Conservation (phyloP, 1,140 invertebrate species). For the Drosophila ercepeae region DNA sequence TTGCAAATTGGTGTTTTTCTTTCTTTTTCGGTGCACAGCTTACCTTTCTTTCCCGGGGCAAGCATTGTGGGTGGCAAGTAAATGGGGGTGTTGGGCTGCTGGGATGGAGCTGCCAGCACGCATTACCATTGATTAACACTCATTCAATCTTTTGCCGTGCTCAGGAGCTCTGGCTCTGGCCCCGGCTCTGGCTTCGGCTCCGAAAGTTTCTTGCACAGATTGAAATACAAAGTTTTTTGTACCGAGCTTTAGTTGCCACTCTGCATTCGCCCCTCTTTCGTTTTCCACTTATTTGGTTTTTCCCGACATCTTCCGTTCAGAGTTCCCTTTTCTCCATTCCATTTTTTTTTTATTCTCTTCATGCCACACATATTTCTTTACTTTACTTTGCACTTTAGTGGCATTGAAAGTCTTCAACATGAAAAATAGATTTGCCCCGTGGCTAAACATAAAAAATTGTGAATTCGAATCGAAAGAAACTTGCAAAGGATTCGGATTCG, state of each 20-base stretch:
- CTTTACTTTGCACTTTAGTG: constrained; percentile 50
- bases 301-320: background rate
- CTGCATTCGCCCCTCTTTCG: constrained; percentile 37
- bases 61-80: background rate
- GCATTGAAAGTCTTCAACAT: constrained; percentile 70
- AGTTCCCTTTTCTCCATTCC: background rate
- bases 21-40: constrained; percentile 38
- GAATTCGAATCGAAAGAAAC: constrained; percentile 28
- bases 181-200: constrained; percentile 4
- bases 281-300: constrained; percentile 69
- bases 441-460: constrained; percentile 22
- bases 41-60: constrained; percentile 28
- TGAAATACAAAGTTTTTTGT: constrained; percentile 80
- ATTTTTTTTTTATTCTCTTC: background rate
- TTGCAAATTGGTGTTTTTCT: constrained; percentile 74
- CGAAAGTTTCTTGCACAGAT: constrained; percentile 76
- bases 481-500: constrained; percentile 37
- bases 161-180: background rate
- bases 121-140: constrained; percentile 80
- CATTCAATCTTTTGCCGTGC: constrained; percentile 66
- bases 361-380: constrained; percentile 64
- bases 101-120: constrained; percentile 53
- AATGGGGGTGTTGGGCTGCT: background rate
- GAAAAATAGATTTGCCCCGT: constrained; percentile 74
- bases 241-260: constrained; percentile 52